phyloP scores from a whole-genome alignment of 2,113 vertebrate species.

The Podiceps cristatus region DNA sequence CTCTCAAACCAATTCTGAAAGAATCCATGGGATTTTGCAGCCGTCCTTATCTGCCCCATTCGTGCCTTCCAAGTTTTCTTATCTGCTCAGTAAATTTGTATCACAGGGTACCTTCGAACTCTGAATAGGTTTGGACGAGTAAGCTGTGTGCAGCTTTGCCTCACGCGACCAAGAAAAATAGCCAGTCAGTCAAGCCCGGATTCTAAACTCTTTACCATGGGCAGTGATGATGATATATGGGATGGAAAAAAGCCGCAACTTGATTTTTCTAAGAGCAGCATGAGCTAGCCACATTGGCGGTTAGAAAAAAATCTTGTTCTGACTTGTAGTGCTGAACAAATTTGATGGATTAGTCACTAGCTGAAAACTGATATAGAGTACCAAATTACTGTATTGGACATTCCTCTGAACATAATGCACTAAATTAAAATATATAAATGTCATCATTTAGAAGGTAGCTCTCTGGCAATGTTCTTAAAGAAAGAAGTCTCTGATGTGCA shows the following conservation, averaged over 20 bases:
- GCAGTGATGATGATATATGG: constrained; percentile 8
- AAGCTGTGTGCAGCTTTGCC: background rate
- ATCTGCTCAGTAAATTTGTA: constrained; percentile 35
- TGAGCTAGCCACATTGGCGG: background rate
- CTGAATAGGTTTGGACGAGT: constrained; percentile 25
- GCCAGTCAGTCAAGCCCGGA: constrained; percentile 3
- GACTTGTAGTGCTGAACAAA: constrained; percentile 27
- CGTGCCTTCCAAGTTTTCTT: constrained; percentile 51
- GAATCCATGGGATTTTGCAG: constrained; percentile 24
- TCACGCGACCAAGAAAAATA: background rate
- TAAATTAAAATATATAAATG: constrained; percentile 38
- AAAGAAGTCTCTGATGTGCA: background rate
- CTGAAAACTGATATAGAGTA: constrained; percentile 18
- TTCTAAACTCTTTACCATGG: constrained; percentile 4
- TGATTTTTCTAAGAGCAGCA: constrained; percentile 3
- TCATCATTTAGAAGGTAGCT: background rate
- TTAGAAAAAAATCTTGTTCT: background rate
- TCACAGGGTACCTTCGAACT: constrained; percentile 11
- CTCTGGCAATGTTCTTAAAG: background rate
- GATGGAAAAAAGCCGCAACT: background rate
- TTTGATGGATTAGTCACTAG: constrained; percentile 14
- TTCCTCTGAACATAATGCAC: constrained; percentile 10
- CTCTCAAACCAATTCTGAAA: constrained; percentile 26
- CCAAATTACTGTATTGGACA: constrained; percentile 9
- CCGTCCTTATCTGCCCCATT: constrained; percentile 47